Base-by-base conservation (phyloP, 2,888 invertebrate genomes). In the Blastobasis lacticolella region DNA sequence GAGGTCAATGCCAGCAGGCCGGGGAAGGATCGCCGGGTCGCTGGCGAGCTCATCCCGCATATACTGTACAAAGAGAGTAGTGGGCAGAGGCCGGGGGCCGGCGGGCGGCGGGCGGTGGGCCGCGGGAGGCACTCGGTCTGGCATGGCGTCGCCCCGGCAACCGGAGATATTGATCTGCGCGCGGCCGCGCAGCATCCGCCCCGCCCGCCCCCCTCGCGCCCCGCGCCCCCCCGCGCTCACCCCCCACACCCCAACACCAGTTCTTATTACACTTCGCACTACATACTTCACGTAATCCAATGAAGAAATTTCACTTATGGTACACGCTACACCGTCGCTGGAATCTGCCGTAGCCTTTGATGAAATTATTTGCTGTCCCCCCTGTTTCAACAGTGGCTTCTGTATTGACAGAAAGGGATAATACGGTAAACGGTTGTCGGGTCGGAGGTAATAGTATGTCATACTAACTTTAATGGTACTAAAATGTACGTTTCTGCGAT, bases 61-160 rank as follows among this genome's bases (percentile, higher is more conserved):
- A 79, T 82, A 82, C 86, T 84, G 86, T 86, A 87, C 86, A 86
- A 52, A 87, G 82, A 80, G 84, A 80, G 75, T 78, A 80, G 82
- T 78, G 80, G 78, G 80, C 65, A 70, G 69, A 63, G 71, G 64
- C 64, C 23, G 23, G 23, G 23, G 23, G 23, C 23, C 23, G 63
- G 67, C 60, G 56, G 61, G 60, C 66, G 62, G 60, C 65, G 66
- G 69, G 69, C 73, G 77, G 84, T 82, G 86, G 88, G 85, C 88
- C 88, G 81, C 88, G 81, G 82, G 90, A 90, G 90, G 89, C 90
- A 90, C 90, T 89, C 90, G 86, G 90, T 90, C 89, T 90, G 89
- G 90, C 89, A 83, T 88, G 88, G 89, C 89, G 90, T 90, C 80
- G 81, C 86, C 89, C 88, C 88, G 87, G 89, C 77, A 84, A 90